These are phyloP conservation scores for Sylvia atricapilla DNA, from an alignment of 2,113 vertebrate genomes.

Conservation along the genomic window DNA sequence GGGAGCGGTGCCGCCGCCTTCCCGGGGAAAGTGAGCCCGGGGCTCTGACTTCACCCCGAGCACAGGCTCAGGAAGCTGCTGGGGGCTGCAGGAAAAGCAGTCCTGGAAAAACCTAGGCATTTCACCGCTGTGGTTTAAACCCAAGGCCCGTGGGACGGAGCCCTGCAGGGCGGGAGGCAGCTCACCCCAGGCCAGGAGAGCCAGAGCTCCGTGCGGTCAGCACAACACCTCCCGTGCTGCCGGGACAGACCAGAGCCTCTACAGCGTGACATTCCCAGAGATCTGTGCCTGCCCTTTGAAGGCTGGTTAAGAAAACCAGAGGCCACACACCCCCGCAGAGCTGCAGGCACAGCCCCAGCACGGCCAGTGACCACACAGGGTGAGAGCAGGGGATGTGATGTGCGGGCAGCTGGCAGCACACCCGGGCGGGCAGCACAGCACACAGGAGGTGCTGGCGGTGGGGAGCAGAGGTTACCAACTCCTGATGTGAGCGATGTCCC, in stretches of 20 bases:
- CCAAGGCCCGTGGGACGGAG: background rate
- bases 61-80: background rate
- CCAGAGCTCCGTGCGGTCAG: background rate
- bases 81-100: background rate
- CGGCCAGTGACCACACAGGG: fast-evolving
- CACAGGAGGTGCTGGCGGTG: background rate
- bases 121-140: background rate
- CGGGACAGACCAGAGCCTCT: background rate
- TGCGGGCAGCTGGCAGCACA: background rate
- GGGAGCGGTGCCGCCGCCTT: background rate
- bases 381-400: fast-evolving
- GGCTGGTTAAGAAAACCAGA: background rate
- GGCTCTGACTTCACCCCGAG: background rate
- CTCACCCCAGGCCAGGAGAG: background rate
- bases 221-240: fast-evolving
- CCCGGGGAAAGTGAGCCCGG: background rate
- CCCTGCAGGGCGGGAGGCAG: background rate
- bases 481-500: too few species aligned
- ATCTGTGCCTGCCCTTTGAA: background rate
- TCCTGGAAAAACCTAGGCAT: background rate
- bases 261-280: fast-evolving
- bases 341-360: background rate
- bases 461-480: slow-evolving; percentile 32
- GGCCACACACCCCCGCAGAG: fast-evolving
- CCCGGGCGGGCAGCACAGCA: background rate